Percentiles rank a stretch among this genome's conserved stretches.
phyloP scores from a whole-genome alignment of 2,113 vertebrate species.

The Mola mola region DNA sequence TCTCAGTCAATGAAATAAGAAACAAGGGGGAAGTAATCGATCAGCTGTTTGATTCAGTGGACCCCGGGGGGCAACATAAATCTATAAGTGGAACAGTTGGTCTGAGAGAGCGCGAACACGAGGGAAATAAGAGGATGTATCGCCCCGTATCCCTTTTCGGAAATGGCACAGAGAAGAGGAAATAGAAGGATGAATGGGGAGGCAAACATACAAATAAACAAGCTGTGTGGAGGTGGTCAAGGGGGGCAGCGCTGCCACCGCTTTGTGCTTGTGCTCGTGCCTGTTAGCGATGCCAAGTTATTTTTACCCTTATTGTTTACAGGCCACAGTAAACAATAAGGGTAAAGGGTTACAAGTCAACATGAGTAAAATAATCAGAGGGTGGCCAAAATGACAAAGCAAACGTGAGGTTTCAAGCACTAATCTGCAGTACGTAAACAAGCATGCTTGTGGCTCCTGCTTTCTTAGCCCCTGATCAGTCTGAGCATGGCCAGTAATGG shows the following conservation, averaged over 20 bases:
- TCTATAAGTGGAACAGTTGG: slow-evolving; percentile 67
- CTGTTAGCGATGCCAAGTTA: slow-evolving; percentile 53
- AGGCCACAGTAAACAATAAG: slow-evolving; percentile 28
- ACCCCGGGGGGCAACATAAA: slow-evolving; percentile 57
- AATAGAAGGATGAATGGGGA: slow-evolving; percentile 36
- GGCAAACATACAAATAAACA: slow-evolving; percentile 61
- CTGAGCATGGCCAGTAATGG: slow-evolving; percentile 7
- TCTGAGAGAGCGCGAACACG: slow-evolving; percentile 27
- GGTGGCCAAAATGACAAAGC: slow-evolving; percentile 34
- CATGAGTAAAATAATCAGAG: slow-evolving; percentile 63
- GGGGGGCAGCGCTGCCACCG: slow-evolving; percentile 30
- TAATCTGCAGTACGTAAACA: slow-evolving; percentile 15
- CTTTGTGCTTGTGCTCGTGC: slow-evolving; percentile 51
- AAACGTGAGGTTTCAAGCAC: slow-evolving; percentile 29
- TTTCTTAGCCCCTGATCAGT: background rate
- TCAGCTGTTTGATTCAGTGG: slow-evolving; percentile 69
- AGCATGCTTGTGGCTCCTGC: background rate
- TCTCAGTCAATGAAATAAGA: slow-evolving; percentile 70
- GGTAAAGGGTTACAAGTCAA: slow-evolving; percentile 58
- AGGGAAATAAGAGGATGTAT: slow-evolving; percentile 46
- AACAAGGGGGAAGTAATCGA: slow-evolving; percentile 67
- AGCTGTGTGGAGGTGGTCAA: slow-evolving; percentile 27
- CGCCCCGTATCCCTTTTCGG: slow-evolving; percentile 30
- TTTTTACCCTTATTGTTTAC: slow-evolving; percentile 65
- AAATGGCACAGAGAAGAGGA: slow-evolving; percentile 38